Evolutionary conservation across 2,888 invertebrate species (phyloP).

Genomic region (Pheosia gnoma): DNA sequence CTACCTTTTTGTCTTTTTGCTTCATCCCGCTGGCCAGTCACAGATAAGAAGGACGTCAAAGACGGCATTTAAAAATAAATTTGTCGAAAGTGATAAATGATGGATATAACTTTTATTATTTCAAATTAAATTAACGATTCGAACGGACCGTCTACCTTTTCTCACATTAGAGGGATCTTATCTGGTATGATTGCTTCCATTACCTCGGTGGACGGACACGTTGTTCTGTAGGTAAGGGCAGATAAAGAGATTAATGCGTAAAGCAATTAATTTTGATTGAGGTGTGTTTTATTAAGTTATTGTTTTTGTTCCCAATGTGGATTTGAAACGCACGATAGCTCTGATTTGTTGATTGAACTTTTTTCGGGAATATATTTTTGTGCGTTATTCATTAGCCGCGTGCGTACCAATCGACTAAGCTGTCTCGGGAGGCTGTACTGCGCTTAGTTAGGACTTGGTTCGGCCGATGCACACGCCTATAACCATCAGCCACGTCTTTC

Average conservation of each 20-base stretch:
- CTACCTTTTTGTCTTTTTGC: conserved; percentile 62
- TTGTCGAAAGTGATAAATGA: conserved; percentile 84
- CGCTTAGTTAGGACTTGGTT: no score
- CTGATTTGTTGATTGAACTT: conserved; percentile 44
- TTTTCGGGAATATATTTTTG: conserved; percentile 29
- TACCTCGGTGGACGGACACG: conserved; percentile 77
- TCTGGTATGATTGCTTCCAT: conserved; percentile 83
- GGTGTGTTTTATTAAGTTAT: conserved; percentile 82
- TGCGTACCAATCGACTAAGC: no score
- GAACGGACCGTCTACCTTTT: conserved; percentile 77
- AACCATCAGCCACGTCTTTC: no score
- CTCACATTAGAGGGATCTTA: conserved; percentile 83
- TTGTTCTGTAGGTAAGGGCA: conserved; percentile 76
- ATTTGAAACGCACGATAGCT: conserved; percentile 66
- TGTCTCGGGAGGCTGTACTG: no score
- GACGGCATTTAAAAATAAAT: conserved; percentile 83
- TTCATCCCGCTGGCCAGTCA: conserved; percentile 64
- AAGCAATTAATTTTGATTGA: conserved; percentile 84
- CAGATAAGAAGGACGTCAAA: conserved; percentile 75
- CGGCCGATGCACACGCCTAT: no score
- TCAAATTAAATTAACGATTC: conserved; percentile 83
- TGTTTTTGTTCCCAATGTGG: conserved; percentile 77
- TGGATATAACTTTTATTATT: conserved; percentile 83
- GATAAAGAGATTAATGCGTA: conserved; percentile 83
- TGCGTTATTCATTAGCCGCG: not conserved